phyloP scores from a whole-genome alignment of 2,113 vertebrate genomes.

The Triplophysa rosa region DNA sequence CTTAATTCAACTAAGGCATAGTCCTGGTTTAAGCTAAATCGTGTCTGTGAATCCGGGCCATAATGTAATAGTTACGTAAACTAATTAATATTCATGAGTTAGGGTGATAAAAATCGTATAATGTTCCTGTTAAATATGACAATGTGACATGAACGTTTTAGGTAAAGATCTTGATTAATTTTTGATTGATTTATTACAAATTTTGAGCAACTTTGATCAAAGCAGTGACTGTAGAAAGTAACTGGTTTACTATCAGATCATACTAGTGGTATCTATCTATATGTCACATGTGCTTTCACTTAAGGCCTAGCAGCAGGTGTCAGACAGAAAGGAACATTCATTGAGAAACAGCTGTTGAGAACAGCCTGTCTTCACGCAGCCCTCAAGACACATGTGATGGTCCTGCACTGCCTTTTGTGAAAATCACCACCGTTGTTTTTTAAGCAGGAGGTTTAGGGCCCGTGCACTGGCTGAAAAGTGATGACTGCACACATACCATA shows the following conservation, averaged over 20 bases:
- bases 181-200: too few relatives aligned
- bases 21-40: too few relatives aligned
- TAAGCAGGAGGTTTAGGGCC: background rate
- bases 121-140: too few relatives aligned
- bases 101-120: too few relatives aligned
- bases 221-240: background rate
- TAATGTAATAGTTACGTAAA: too few relatives aligned
- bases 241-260: too few relatives aligned
- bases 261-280: background rate
- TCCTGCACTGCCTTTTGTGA: background rate
- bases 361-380: conserved; percentile 12
- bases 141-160: too few relatives aligned
- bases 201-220: background rate
- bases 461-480: background rate
- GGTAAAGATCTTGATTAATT: too few relatives aligned
- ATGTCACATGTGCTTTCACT: background rate
- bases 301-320: conserved; percentile 1
- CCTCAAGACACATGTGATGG: background rate
- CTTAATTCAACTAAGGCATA: too few relatives aligned
- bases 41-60: too few relatives aligned
- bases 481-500: background rate
- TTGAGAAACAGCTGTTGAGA: conserved; percentile 33
- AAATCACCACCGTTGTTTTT: background rate
- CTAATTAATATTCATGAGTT: too few relatives aligned
- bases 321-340: conserved; percentile 28